Evolutionary conservation across 2,113 vertebrate species (phyloP), one percentile per base, ranked within the genome.

Genomic region (Drymodes brunneopygia): DNA sequence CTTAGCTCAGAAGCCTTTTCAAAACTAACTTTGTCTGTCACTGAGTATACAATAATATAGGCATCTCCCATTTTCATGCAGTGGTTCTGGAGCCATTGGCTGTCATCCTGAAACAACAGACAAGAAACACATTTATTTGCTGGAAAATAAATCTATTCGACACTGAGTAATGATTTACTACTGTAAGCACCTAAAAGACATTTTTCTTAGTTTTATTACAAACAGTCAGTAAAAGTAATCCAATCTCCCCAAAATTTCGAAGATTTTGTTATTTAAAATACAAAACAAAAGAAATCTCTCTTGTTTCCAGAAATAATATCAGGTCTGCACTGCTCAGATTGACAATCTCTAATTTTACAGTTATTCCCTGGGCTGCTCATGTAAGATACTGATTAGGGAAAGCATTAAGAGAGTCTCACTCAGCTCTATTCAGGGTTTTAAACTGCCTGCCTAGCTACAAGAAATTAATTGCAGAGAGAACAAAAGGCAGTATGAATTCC

Each of bases 61-160:
- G 99, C 99, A 44, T 99, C 99, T 77, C 99, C 99, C 99, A 99
- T 99, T 92, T 98, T 98, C 99, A 99, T 99, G 95, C 99, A 99
- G 97, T 99, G 99, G 20, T 99, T 98, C 79, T 99, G 98, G 72
- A 99, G 98, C 99, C 99, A 99, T 88, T 98, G 98, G 89, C 98
- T 98, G 92, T 99, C 99, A 94, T 99, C 99, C 99, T 99, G 81
- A 66, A 97, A 83, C 31, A 92, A 82, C 50, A 65, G 28, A 53
- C 9, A 83, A 71, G n/a, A 74, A 73, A 86, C 0, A 44, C 14
- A 61, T 62, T 92, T 88, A 73, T 24, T 60, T 24, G 44, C 8
- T 86, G 79, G 61, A 95, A 91, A 84, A 48, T 31, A 91, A 84
- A 48, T 31, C 44, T n/a, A 20, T 48, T 78, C 23, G 35, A 11